Base-by-base conservation (phyloP, 2,797 vertebrate genomes). In the Eulemur coronatus region DNA sequence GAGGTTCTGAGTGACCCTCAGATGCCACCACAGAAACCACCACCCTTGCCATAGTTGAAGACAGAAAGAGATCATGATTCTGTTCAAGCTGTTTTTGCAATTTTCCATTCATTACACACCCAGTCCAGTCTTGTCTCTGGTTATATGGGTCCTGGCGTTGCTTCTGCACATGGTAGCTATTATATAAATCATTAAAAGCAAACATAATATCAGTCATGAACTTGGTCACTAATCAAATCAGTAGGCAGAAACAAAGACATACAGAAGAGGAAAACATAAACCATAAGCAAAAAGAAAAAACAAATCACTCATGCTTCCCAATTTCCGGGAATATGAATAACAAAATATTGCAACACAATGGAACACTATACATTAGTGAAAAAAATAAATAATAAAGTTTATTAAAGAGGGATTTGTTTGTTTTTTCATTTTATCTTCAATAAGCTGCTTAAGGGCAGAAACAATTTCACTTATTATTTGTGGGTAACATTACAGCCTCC, bases 171-270 rank as follows among this genome's bases (percentile, higher is more conserved):
- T 15, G 10, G 73, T 86, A 97, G 97, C 84, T 97, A 84, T 94
- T 93, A 81, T 93, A 90, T 79, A 97, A 97, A 97, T 95, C 70
- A 97, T 84, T 88, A 92, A 97, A 79, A 72, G 94, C 70, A 65
- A 97, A 94, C 14, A 93, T 28, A 94, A 7, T 82, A 65, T 46
- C 96, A 97, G 78, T 84, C 89, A 38, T 89, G 89, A 97, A 69
- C 91, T 91, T 96, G 94, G 95, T 92, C 97, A 89, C 95, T 93
- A 94, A 82, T 98, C 89, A 97, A 96, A 87, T 96, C 59, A n/a
- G 65, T 57, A 94, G 76, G 30, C 67, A 96, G 59, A 97, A 87
- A 95, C 97, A 97, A 96, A 94, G 65, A 97, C 87, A 35, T 63
- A 59, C 28, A 80, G 90, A 97, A 96, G 87, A 97, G 50, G 88